Conservation (phyloP, 2,797 vertebrate species). For the Cyclopterus lumpus region DNA sequence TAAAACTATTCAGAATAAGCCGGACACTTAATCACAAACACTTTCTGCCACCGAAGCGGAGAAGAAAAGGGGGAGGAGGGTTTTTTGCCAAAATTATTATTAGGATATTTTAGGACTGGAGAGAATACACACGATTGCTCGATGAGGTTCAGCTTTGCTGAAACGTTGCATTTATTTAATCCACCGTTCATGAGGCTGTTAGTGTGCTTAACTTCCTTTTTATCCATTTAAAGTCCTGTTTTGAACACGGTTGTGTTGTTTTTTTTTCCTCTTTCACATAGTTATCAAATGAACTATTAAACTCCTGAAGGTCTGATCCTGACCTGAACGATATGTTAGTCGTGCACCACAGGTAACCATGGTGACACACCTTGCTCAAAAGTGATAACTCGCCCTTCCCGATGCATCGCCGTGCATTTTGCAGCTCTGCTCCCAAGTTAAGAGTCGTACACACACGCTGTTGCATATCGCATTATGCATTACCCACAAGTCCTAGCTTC, state of each 20-base stretch:
- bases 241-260: background rate
- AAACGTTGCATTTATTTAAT: background rate
- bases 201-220: background rate
- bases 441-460: no score
- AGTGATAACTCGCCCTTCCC: background rate
- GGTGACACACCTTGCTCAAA: background rate
- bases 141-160: background rate
- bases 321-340: background rate
- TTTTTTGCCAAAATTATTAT: no score
- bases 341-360: background rate
- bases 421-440: no score
- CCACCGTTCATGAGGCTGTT: background rate
- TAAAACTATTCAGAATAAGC: background rate
- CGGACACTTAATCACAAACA: background rate
- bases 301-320: background rate
- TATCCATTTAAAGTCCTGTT: background rate
- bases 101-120: no score
- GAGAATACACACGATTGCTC: background rate
- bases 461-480: conserved; percentile 40
- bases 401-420: no score
- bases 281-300: no score
- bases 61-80: background rate
- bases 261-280: no score
- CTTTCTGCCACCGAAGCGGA: background rate
- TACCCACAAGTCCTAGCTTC: conserved; percentile 30